These are phyloP conservation scores for Macroteleia sp. DNA, from an alignment of 2,888 invertebrate genomes.

Conservation along the genomic window DNA sequence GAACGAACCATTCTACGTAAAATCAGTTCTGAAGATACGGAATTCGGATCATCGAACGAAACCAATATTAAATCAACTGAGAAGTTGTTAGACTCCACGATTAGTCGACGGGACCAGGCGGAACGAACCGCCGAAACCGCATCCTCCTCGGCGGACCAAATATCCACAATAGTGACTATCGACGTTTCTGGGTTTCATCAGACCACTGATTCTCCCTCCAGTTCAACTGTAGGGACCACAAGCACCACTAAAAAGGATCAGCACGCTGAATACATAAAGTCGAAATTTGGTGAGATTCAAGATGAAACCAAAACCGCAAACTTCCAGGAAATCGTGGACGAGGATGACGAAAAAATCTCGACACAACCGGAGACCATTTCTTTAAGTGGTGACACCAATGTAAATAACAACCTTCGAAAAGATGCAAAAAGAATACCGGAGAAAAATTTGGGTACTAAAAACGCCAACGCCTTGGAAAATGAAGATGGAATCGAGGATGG, in stretches of 20 bases:
- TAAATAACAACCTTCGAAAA: slow-evolving; percentile 62
- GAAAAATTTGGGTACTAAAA: slow-evolving; percentile 38
- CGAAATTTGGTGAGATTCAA: slow-evolving; percentile 40
- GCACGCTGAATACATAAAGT: slow-evolving; percentile 21
- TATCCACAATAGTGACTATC: slow-evolving; percentile 45
- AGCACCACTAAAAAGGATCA: not conserved
- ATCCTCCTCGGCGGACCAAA: not conserved
- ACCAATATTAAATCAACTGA: slow-evolving; percentile 19
- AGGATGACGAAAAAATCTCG: slow-evolving; percentile 16
- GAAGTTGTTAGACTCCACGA: too few species aligned
- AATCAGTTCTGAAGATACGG: slow-evolving; percentile 25
- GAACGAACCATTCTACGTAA: slow-evolving; percentile 50
- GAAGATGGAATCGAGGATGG: slow-evolving; percentile 33
- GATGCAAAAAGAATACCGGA: slow-evolving; percentile 30
- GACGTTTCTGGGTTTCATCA: slow-evolving; percentile 21
- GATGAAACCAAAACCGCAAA: slow-evolving; percentile 50
- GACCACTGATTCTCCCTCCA: slow-evolving; percentile 5
- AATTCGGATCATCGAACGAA: not conserved
- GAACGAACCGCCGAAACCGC: too few species aligned
- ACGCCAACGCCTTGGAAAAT: slow-evolving; percentile 66
- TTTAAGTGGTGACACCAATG: slow-evolving; percentile 75
- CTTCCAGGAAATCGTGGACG: slow-evolving; percentile 54
- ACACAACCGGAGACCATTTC: slow-evolving; percentile 65
- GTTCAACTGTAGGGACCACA: not conserved
- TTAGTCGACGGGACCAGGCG: too few species aligned